Conservation (phyloP, 2,797 vertebrate genomes). For the Arctocebus calabarensis region DNA sequence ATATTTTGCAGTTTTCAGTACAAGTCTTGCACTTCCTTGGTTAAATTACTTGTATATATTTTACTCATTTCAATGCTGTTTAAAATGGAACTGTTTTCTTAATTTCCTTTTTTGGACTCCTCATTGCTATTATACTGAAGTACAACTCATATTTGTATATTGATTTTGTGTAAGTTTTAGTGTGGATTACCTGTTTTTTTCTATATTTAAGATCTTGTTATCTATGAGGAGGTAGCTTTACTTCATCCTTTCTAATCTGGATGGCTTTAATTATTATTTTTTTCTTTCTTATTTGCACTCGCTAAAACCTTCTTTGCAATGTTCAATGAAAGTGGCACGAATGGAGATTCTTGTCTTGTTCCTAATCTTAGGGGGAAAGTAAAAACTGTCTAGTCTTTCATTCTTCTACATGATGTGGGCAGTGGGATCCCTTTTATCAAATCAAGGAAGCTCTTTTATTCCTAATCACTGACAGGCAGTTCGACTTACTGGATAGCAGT, state of each 20-base stretch:
- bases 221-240: not conserved
- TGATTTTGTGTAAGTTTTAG: not conserved
- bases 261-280: not conserved
- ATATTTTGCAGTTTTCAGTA: not conserved
- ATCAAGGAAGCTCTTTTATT: not conserved
- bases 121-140: not conserved
- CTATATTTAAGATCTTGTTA: not conserved
- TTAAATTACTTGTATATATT: not conserved
- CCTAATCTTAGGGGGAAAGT: not conserved
- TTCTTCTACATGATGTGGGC: not conserved
- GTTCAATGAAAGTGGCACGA: not conserved
- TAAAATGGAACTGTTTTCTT: constrained; percentile 12
- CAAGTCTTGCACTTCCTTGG: not conserved
- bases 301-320: not conserved
- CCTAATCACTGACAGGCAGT: not conserved
- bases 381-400: not conserved
- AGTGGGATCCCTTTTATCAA: not conserved
- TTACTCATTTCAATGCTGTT: not conserved
- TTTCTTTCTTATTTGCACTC: not conserved
- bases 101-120: constrained; percentile 5
- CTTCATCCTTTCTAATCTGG: not conserved
- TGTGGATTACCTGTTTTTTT: not conserved
- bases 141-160: not conserved
- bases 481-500: not conserved
- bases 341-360: not conserved